Evolutionary conservation across 2,888 invertebrate species (phyloP), one percentile per base, ranked within the genome.

Genomic region (Drosophila helvetica): DNA sequence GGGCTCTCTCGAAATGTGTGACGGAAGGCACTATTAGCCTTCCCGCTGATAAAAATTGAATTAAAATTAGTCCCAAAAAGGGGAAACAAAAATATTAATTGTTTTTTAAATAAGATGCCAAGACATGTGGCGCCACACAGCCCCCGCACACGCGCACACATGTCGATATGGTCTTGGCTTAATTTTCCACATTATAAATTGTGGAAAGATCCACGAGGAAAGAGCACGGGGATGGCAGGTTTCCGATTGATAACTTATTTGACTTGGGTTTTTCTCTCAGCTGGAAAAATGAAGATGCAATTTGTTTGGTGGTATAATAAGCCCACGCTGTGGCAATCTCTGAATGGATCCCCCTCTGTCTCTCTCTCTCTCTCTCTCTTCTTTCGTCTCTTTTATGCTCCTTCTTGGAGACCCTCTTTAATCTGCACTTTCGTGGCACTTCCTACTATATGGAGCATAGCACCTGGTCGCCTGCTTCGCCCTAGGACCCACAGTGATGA

Each of bases 1-100:
- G 64, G 73, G 61, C 72, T 33, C 72, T 17, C 15, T 47, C 61
- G 45, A 60, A 83, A 75, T 70, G 80, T 82, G 88, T 82, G 82
- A 86, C 88, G 86, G 86, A 80, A n/a, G 78, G 60, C 88, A 88
- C 86, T 82, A 86, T 46, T 33, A 61, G 55, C 62, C 69, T 50
- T 61, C 62, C 62, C 75, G 68, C 59, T 69, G 54, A 72, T 55
- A 50, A 63, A 61, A 67, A 30, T 22, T 47, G 25, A 66, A 54
- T 67, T 54, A 66, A 66, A 7, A 55, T 22, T 22, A 8, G 12
- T 9, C 19, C 58, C 30, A 30, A 57, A 57, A 66, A 33, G 30
- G 43, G 69, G 58, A 47, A 66, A 6, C 15, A 38, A 38, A 15
- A 75, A 68, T 82, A 81, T 87, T 85, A 81, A 81, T 81, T 74